These are phyloP conservation scores for Drosophila tsacasi DNA, from an alignment of 1,140 invertebrate species.

Conservation along the genomic window DNA sequence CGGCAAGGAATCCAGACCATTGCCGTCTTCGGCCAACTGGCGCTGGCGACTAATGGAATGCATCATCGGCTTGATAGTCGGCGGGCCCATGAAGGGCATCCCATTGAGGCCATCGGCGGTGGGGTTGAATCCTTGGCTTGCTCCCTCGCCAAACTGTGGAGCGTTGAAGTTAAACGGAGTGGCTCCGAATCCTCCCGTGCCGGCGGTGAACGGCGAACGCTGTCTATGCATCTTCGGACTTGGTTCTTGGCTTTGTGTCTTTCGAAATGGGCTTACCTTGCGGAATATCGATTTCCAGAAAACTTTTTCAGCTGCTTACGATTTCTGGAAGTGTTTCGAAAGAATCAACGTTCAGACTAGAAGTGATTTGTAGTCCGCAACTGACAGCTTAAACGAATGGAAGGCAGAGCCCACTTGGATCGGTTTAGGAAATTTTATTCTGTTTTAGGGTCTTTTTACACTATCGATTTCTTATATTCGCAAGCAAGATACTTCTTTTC, in stretches of 20 bases:
- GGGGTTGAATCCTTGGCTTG: neutral
- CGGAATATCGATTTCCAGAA: slow-evolving; percentile 7
- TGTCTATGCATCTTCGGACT: slow-evolving; percentile 56
- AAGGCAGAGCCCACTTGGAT: slow-evolving; percentile 1
- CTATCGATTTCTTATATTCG: too few relatives aligned
- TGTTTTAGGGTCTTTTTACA: too few relatives aligned
- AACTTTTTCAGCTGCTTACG: slow-evolving; percentile 17
- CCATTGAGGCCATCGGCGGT: slow-evolving; percentile 36
- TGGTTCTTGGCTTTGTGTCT: neutral
- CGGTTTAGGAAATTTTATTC: too few relatives aligned
- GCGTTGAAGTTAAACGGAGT: slow-evolving; percentile 43
- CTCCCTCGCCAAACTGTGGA: slow-evolving; percentile 36
- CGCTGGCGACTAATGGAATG: slow-evolving; percentile 30
- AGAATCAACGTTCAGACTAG: slow-evolving; percentile 34
- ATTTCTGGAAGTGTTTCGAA: slow-evolving; percentile 46
- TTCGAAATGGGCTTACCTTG: neutral
- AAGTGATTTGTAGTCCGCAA: neutral
- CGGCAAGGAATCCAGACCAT: slow-evolving; percentile 19
- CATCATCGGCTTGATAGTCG: slow-evolving; percentile 29
- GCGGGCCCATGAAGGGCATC: slow-evolving; percentile 51
- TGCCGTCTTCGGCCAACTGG: slow-evolving; percentile 15
- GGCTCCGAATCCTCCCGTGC: slow-evolving; percentile 31
- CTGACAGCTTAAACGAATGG: too few relatives aligned
- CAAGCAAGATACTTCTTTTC: too few relatives aligned
- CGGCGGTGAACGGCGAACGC: slow-evolving; percentile 55